Evolutionary conservation across 2,113 vertebrate genomes (phyloP).

Genomic region (Chionodraco myersi): DNA sequence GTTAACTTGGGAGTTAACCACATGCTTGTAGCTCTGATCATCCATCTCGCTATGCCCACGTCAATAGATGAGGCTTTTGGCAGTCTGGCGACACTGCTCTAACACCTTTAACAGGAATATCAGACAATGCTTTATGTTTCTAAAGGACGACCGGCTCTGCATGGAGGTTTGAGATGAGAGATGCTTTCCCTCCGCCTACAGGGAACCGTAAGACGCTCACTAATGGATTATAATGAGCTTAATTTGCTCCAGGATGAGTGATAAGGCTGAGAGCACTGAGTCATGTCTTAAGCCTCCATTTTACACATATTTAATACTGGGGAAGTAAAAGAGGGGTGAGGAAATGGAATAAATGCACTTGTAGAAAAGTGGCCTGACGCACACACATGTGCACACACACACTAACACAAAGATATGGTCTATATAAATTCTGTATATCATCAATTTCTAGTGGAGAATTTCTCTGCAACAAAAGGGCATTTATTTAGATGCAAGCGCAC

Average conservation of each 20-base stretch:
- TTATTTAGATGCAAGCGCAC: slow-evolving; percentile 17
- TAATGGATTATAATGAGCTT: slow-evolving; percentile 78
- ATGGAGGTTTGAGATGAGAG: slow-evolving; percentile 62
- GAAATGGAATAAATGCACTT: slow-evolving; percentile 29
- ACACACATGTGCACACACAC: background rate
- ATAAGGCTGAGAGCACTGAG: slow-evolving; percentile 66
- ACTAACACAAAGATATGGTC: background rate
- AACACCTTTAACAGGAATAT: slow-evolving; percentile 35
- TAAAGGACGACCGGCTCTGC: slow-evolving; percentile 42
- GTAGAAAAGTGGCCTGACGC: slow-evolving; percentile 17
- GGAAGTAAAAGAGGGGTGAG: slow-evolving; percentile 19
- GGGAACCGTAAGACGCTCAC: slow-evolving; percentile 64
- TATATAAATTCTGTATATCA: background rate
- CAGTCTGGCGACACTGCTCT: slow-evolving; percentile 23
- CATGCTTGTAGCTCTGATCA: slow-evolving; percentile 6
- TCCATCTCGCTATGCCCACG: slow-evolving; percentile 6
- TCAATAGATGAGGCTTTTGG: slow-evolving; percentile 35
- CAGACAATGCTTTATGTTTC: slow-evolving; percentile 50
- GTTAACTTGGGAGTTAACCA: slow-evolving; percentile 3
- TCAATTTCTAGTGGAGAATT: background rate
- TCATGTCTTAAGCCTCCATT: slow-evolving; percentile 62
- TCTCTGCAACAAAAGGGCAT: background rate
- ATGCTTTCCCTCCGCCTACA: slow-evolving; percentile 52
- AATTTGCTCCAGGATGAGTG: slow-evolving; percentile 72
- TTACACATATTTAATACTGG: slow-evolving; percentile 61